Conservation (phyloP, 2,113 vertebrate species). For the Saccopteryx leptura region DNA sequence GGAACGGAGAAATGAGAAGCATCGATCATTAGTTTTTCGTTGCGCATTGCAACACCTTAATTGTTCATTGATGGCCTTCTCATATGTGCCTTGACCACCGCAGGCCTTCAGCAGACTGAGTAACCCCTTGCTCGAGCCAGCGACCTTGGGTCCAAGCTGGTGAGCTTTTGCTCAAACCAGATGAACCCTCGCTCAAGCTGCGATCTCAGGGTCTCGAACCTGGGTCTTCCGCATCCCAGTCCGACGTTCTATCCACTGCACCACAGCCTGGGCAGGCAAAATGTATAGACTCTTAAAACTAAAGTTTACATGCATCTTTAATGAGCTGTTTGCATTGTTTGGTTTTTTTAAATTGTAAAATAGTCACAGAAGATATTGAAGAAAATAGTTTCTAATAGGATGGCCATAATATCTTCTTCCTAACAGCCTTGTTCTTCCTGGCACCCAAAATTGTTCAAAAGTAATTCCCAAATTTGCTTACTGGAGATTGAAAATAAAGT, state of each 20-base stretch:
- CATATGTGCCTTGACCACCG: too few species aligned
- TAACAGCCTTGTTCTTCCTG: neutral
- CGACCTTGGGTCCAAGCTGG: too few species aligned
- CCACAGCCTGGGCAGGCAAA: neutral
- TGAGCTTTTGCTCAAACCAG: too few species aligned
- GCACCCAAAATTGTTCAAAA: neutral
- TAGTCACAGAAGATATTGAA: neutral
- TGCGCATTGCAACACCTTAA: too few species aligned
- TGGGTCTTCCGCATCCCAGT: too few species aligned
- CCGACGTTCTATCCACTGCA: neutral
- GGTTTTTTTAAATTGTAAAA: neutral
- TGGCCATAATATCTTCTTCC: neutral
- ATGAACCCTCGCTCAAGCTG: too few species aligned
- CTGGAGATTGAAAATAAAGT: constrained; percentile 18
- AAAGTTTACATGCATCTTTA: constrained; percentile 12
- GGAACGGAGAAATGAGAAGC: too few species aligned
- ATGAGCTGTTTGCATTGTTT: neutral
- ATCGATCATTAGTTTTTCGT: too few species aligned
- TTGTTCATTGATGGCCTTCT: too few species aligned
- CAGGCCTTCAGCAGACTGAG: too few species aligned
- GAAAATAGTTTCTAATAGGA: neutral
- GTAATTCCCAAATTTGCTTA: constrained; percentile 36
- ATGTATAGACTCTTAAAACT: constrained; percentile 1
- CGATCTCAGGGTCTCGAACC: too few species aligned
- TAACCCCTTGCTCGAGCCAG: too few species aligned